Evolutionary conservation across 2,113 vertebrate genomes (phyloP).

Genomic region (Craseonycteris thonglongyai): DNA sequence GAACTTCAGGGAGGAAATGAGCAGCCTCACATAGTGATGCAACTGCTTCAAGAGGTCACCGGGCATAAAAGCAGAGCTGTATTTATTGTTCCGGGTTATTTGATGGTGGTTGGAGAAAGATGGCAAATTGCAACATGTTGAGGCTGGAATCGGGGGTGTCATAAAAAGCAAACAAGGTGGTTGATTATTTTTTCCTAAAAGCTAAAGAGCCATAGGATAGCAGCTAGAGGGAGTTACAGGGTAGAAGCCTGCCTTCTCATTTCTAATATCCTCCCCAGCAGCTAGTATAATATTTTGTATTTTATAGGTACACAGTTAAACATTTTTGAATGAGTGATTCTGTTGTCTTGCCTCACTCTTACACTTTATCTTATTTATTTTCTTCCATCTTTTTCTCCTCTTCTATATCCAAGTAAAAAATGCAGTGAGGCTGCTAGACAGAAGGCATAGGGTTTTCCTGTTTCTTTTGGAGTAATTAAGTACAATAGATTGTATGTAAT

Average conservation of each 20-base stretch:
- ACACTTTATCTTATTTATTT: neutral
- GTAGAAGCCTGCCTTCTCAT: neutral
- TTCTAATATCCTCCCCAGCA: neutral
- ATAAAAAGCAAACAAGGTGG: neutral
- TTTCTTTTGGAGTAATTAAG: neutral
- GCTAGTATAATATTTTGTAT: neutral
- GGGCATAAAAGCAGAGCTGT: neutral
- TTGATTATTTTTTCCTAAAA: neutral
- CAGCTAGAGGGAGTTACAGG: neutral
- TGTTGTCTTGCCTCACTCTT: neutral
- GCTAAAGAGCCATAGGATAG: neutral
- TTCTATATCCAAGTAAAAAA: neutral
- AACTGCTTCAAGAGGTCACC: too few species aligned
- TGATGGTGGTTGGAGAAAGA: neutral
- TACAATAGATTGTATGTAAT: too few species aligned
- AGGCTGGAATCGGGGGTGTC: neutral
- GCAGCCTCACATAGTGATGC: neutral
- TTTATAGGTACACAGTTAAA: neutral
- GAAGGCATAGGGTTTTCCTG: neutral
- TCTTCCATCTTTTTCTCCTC: neutral
- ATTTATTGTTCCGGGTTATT: too few species aligned
- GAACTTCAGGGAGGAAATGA: neutral
- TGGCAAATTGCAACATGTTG: neutral
- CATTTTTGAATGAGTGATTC: neutral
- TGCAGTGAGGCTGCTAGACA: neutral